Base-by-base conservation (phyloP, 2,797 vertebrate genomes). In the Lophotriccus pileatus region DNA sequence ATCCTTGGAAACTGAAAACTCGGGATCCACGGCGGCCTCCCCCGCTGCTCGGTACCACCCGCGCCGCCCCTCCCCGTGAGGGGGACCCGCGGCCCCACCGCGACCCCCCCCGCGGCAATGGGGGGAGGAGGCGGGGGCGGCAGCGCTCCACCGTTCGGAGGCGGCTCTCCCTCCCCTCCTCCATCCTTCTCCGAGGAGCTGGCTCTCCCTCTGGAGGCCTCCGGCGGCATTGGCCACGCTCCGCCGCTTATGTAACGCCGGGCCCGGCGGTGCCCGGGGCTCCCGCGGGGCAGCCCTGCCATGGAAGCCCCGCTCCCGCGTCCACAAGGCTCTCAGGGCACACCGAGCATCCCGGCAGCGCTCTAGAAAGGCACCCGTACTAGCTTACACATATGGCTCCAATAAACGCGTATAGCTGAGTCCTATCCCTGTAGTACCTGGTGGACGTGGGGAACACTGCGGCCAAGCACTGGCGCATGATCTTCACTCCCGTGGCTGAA, bases 131-230 rank as follows among this genome's bases (percentile, higher is more conserved):
- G n/a, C 16, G 23, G 34, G 7, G 23, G 12, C 15, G 11, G 15
- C 4, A 6, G 15, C 14, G 32, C 18, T 30, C 20, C 25, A 7
- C 21, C 30, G n/a, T 39, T 15, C n/a, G 5, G 12, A 34, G n/a
- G 32, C 4, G 32, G 44, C 32, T 32, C 6, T 41, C 34, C 10
- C 46, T 18, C 4, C 24, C 28, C 17, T 18, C 50, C 28, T 41
- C 23, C 36, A 32, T 19, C 24, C 58, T 15, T 8, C 15, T 30
- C 10, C 2, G 66, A 64, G 77, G 79, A 60, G 84, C 79, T 21
- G 73, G 80, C 68, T 84, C 93, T 87, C 95, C 95, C 94, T 68
- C 95, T 96, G 94, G 47, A 90, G 95, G 93, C 84, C 34, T 41
- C 25, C 37, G 50, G 21, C 60, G 11, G 91, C 73, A 93, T 60